These are phyloP conservation scores for Heliconius cydno DNA, from an alignment of 2,888 invertebrate genomes.

Conservation along the genomic window DNA sequence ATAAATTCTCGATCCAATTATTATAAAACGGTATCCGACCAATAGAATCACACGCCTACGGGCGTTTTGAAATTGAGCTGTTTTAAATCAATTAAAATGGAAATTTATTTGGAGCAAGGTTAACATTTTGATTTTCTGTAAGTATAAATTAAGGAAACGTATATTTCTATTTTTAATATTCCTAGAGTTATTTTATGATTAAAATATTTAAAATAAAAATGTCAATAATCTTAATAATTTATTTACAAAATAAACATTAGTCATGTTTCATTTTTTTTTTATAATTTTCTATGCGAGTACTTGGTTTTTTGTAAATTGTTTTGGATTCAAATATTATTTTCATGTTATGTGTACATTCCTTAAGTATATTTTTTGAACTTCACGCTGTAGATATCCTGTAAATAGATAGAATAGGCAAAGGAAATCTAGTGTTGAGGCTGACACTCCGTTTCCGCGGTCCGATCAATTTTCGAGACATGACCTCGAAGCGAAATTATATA, in stretches of 20 bases:
- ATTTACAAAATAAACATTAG: neutral
- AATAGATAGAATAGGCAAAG: too few species aligned
- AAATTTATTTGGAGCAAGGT: constrained; percentile 45
- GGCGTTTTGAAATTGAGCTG: constrained; percentile 68
- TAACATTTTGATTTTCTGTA: constrained; percentile 29
- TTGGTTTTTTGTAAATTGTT: too few species aligned
- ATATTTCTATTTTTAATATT: neutral
- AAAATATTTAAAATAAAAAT: neutral
- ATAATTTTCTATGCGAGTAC: too few species aligned
- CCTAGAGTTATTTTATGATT: neutral
- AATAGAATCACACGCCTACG: constrained; percentile 71
- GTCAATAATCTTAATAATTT: neutral
- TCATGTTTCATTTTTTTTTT: neutral
- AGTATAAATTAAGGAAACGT: neutral
- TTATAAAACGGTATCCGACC: constrained; percentile 72
- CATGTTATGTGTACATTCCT: too few species aligned
- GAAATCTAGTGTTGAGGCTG: too few species aligned
- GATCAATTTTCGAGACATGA: too few species aligned
- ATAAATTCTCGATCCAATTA: constrained; percentile 80
- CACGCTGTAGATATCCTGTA: too few species aligned
- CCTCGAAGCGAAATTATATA: too few species aligned
- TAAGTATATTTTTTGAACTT: too few species aligned
- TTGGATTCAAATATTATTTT: too few species aligned
- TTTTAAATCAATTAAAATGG: constrained; percentile 69
- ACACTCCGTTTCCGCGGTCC: too few species aligned